Evolutionary conservation across 2,113 vertebrate genomes (phyloP), one percentile per base, ranked within the genome.

Genomic region (Petrocephalus zakoni): DNA sequence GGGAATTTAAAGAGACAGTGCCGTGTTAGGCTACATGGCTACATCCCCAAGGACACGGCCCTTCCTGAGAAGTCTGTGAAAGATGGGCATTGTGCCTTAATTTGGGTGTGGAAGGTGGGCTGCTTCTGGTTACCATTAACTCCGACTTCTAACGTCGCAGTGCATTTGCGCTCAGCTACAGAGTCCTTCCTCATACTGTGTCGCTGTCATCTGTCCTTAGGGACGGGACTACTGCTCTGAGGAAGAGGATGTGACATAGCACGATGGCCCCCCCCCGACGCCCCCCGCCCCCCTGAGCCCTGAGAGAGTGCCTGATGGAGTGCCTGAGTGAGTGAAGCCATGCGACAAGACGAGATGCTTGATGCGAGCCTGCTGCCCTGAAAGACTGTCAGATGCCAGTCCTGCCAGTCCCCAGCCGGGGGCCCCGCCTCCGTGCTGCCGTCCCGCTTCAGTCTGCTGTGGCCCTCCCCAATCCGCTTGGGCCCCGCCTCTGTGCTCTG

Each of bases 181-280:
- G 52, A 55, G 8, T 37, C n/a, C n/a, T n/a, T 56, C 52, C 47
- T 86, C 25, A 87, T 37, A 85, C 22, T 86, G 51, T 19, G 61
- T 68, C 87, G 46, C 55, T 46, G 15, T 55, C 56, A 0, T 49
- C 6, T 58, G 51, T 52, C 49, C 90, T 82, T 91, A 99, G 98
- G 98, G 98, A 91, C 96, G 94, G 90, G 97, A 99, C 95, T 99
- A 99, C 93, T 99, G 97, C 96, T 99, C 97, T 93, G 96, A 97
- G 93, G 97, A 97, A 92, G 92, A 94, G 91, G 97, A 99, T 86
- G 95, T 97, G 93, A 98, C 98, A 99, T 99, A 99, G 96, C 97
- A 94, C 88, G 93, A 78, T 90, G 90, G 93, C 90, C 89, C 92
- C 51, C 19, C 51, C 51, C 81, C 0, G 2, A 42, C 42, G 42